Evolutionary conservation across 53 echinoderm and acorn worm species (phyloP).

Genomic region (Echinarachnius parma): DNA sequence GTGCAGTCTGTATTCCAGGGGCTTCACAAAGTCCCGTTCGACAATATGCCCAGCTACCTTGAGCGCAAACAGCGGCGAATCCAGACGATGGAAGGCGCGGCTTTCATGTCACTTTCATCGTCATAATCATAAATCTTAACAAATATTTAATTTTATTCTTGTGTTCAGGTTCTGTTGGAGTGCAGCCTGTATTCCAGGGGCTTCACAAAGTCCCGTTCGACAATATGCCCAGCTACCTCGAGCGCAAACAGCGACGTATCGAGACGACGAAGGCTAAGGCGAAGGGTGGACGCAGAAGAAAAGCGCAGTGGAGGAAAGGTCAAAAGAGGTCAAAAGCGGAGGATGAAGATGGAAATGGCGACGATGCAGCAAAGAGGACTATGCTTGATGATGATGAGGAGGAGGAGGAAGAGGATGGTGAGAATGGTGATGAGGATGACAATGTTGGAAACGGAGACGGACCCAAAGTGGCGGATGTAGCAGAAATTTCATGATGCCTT

Average conservation of each 20-base stretch:
- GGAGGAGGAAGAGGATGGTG: background rate
- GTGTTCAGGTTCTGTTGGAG: no score
- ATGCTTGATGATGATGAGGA: slow-evolving; percentile 9
- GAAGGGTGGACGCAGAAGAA: slow-evolving; percentile 34
- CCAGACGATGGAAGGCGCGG: no score
- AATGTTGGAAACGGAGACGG: background rate
- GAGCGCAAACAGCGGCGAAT: slow-evolving; percentile 67
- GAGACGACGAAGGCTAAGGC: slow-evolving; percentile 44
- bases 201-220: slow-evolving; percentile 82
- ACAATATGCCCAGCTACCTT: slow-evolving; percentile 68
- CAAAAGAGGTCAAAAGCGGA: slow-evolving; percentile 6
- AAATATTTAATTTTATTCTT: no score
- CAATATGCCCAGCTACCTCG: slow-evolving; percentile 63
- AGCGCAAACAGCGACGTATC: slow-evolving; percentile 65
- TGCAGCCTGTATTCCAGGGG: slow-evolving; percentile 36
- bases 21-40: slow-evolving; percentile 76
- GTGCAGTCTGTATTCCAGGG: slow-evolving; percentile 43
- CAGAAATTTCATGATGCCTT: background rate
- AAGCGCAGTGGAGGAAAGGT: slow-evolving; percentile 3
- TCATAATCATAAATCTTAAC: no score
- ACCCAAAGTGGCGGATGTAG: background rate
- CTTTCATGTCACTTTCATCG: no score
- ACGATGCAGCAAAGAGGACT: slow-evolving; percentile 2
- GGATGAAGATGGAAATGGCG: slow-evolving; percentile 4
- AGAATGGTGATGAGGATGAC: background rate